phyloP scores from a whole-genome alignment of 2,797 vertebrate species.

The Melopsittacus undulatus region DNA sequence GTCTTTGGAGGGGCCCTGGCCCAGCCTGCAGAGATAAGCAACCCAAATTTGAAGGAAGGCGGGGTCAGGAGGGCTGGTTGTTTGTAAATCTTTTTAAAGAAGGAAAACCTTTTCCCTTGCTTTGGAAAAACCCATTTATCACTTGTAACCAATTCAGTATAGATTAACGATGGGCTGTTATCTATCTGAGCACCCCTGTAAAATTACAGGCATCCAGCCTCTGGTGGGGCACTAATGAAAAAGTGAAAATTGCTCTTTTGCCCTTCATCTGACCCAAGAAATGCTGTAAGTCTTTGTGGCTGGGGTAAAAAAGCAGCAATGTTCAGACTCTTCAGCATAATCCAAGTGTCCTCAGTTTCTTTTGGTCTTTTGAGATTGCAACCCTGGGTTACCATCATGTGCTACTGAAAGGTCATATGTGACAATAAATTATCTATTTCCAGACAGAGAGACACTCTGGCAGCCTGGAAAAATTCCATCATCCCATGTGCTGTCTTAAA shows the following conservation, averaged over 20 bases:
- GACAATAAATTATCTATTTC: background rate
- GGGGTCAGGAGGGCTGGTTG: rapidly evolving
- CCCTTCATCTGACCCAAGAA: background rate
- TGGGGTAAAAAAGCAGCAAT: background rate
- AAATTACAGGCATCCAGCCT: background rate
- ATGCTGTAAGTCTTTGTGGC: background rate
- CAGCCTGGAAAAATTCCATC: background rate
- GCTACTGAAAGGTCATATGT: background rate
- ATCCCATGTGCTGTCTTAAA: background rate
- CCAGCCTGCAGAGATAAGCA: background rate
- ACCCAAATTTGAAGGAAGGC: background rate
- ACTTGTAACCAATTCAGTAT: background rate
- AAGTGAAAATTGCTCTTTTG: background rate
- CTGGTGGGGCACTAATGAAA: background rate
- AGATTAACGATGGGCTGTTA: background rate
- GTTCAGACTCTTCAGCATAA: background rate
- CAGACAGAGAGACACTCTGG: background rate
- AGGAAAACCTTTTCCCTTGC: background rate
- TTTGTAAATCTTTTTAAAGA: background rate
- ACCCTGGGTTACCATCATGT: background rate
- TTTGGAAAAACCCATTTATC: background rate
- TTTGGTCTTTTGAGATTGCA: background rate
- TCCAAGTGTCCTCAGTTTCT: background rate
- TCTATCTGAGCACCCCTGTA: background rate
- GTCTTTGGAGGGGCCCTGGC: background rate